Conservation (phyloP, 2,797 vertebrate species). For the Siniperca scherzeri region DNA sequence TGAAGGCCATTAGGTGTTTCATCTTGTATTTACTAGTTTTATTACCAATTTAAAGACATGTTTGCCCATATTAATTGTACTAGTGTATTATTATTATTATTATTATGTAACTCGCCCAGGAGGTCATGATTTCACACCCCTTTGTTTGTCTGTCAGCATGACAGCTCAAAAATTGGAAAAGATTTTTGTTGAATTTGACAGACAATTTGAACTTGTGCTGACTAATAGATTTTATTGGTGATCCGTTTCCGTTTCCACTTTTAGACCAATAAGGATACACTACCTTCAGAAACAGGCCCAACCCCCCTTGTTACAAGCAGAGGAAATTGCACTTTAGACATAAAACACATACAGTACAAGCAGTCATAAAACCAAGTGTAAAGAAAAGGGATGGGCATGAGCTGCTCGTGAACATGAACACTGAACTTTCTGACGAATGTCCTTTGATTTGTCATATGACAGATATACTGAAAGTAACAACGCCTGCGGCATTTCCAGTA, state of each 20-base stretch:
- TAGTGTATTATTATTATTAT: neutral
- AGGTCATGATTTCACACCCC: neutral
- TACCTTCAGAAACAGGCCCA: constrained; percentile 52
- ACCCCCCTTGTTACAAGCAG: constrained; percentile 49
- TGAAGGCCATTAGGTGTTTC: neutral
- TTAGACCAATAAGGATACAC: constrained; percentile 42
- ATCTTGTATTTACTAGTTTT: neutral
- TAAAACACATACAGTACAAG: constrained; percentile 55
- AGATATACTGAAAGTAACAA: constrained; percentile 3
- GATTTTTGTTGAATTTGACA: neutral
- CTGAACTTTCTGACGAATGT: constrained; percentile 6
- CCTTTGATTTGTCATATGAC: constrained; percentile 41
- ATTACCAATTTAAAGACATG: neutral
- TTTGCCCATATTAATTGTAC: neutral
- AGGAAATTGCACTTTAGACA: constrained; percentile 74
- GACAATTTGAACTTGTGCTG: neutral
- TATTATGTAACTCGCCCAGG: neutral
- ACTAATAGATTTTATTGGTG: neutral
- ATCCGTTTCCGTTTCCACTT: constrained; percentile 46
- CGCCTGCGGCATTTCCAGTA: neutral
- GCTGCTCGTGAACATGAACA: constrained; percentile 12
- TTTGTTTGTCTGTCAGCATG: neutral
- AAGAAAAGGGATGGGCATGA: constrained; percentile 34
- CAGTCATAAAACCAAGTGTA: constrained; percentile 56
- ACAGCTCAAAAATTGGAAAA: neutral